Evolutionary conservation across 92 coral and sea anemone genomes (phyloP).

Genomic region (Scolanthus callimorphus): DNA sequence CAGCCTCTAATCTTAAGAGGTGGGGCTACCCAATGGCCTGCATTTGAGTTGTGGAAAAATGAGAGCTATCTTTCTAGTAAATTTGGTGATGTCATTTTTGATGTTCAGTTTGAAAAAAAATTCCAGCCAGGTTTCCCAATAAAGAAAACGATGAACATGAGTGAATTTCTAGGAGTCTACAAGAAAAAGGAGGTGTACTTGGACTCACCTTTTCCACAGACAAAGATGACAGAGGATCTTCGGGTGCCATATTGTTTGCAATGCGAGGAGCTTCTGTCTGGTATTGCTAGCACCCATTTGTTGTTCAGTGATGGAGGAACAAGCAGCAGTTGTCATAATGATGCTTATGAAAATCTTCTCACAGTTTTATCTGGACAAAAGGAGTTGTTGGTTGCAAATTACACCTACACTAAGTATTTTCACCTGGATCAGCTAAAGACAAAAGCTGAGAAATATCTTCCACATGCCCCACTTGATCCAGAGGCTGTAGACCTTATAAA

Average conservation of each 20-base stretch:
- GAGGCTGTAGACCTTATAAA: constrained; percentile 86
- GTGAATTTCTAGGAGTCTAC: constrained; percentile 72
- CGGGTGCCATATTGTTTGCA: constrained; percentile 82
- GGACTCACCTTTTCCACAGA: constrained; percentile 91
- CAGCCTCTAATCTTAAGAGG: constrained; percentile 79
- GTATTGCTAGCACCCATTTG: constrained; percentile 69
- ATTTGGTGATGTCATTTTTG: constrained; percentile 78
- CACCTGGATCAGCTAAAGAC: constrained; percentile 37
- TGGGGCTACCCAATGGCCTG: constrained; percentile 81
- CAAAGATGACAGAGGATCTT: constrained; percentile 69
- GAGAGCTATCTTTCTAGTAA: constrained; percentile 74
- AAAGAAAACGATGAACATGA: constrained; percentile 80
- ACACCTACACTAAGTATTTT: constrained; percentile 41
- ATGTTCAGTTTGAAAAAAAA: constrained; percentile 82
- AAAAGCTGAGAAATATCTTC: constrained; percentile 33
- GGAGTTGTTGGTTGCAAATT: constrained; percentile 74
- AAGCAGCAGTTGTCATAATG: constrained; percentile 84
- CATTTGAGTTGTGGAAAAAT: constrained; percentile 75
- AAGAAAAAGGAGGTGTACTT: constrained; percentile 73
- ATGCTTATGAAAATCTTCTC: constrained; percentile 85
- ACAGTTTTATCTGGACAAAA: constrained; percentile 84
- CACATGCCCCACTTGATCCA: constrained; percentile 84
- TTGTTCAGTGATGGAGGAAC: constrained; percentile 90
- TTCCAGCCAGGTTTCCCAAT: constrained; percentile 76
- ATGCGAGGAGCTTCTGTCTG: constrained; percentile 66